Percentiles rank a stretch among this genome's conserved stretches.
These are phyloP conservation scores for Orbicella faveolata DNA, from an alignment of 64 coral and sea anemone species.

Conservation along the genomic window DNA sequence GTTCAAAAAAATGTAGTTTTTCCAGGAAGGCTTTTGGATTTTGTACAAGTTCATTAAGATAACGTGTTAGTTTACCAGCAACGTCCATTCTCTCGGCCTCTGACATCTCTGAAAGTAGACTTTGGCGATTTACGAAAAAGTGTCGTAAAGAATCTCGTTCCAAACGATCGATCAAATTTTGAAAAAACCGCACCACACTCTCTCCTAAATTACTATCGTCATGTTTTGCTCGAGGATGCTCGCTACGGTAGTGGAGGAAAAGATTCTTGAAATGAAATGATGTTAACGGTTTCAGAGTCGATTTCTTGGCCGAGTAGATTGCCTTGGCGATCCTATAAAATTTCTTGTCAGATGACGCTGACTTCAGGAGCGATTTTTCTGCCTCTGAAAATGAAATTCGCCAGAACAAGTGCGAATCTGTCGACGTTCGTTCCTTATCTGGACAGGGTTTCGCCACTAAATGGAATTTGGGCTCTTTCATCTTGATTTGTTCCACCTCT, in stretches of 20 bases:
- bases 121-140: slow-evolving; percentile 34
- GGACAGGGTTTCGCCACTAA: slow-evolving; percentile 48
- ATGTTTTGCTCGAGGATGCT: background rate
- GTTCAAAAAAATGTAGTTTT: background rate
- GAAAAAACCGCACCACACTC: slow-evolving; percentile 46
- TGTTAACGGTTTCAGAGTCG: slow-evolving; percentile 19
- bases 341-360: background rate
- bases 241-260: slow-evolving; percentile 28
- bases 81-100: background rate
- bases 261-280: slow-evolving; percentile 56
- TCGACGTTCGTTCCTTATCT: background rate
- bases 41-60: slow-evolving; percentile 11
- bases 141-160: background rate
- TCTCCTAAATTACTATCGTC: slow-evolving; percentile 3
- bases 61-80: background rate
- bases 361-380: slow-evolving; percentile 43
- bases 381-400: slow-evolving; percentile 68
- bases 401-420: background rate
- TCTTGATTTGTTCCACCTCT: slow-evolving; percentile 38
- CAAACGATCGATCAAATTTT: slow-evolving; percentile 17
- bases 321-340: slow-evolving; percentile 51
- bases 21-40: background rate
- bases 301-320: slow-evolving; percentile 32
- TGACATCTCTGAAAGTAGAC: slow-evolving; percentile 17
- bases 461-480: slow-evolving; percentile 1